Conservation (phyloP, 2,113 vertebrate species). For the Choloepus hoffmanni region DNA sequence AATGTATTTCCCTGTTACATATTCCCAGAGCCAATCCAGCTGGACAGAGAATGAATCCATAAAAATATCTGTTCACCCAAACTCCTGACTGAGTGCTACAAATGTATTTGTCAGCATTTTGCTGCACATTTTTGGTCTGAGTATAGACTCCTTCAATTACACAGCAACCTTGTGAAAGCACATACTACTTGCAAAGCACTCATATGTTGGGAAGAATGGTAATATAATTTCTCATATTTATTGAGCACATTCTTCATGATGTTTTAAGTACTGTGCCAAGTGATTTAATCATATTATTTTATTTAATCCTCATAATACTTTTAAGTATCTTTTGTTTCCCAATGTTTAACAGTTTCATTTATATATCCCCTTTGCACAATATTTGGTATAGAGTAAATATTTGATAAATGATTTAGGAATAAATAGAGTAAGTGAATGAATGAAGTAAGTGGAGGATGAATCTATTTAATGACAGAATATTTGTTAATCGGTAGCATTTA, state of each 20-base stretch:
- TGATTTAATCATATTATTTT: neutral
- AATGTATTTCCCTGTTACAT: conserved; percentile 53
- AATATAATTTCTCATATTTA: neutral
- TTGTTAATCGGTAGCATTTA: neutral
- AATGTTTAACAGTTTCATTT: neutral
- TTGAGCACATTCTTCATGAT: neutral
- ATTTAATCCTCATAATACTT: neutral
- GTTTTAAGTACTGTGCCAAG: neutral
- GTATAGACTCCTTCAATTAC: neutral
- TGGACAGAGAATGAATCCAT: neutral
- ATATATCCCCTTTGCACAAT: neutral
- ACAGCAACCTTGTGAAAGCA: neutral
- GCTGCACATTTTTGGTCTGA: neutral
- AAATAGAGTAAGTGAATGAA: neutral
- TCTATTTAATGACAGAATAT: neutral
- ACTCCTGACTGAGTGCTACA: conserved; percentile 27
- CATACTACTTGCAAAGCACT: neutral
- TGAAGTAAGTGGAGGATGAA: neutral
- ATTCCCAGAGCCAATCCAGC: neutral
- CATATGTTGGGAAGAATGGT: neutral
- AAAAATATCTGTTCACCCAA: conserved; percentile 34
- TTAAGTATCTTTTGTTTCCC: neutral
- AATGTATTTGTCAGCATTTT: conserved; percentile 16
- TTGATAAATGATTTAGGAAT: neutral
- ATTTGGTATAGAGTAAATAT: neutral